These are phyloP conservation scores for Callyntrura guangdongensis DNA, from an alignment of 2,888 invertebrate species.

Conservation along the genomic window DNA sequence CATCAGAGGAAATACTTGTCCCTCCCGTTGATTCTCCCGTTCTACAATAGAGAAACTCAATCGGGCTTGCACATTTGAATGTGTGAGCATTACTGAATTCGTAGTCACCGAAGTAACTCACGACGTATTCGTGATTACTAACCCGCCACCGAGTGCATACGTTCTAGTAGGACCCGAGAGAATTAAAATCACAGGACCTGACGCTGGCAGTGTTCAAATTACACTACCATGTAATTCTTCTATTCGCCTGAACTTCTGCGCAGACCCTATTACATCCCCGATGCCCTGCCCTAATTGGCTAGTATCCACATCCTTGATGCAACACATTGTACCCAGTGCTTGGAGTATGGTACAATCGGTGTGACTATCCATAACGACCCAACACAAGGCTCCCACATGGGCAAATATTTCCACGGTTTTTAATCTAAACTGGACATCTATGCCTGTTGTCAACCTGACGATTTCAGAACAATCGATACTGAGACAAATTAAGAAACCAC, in stretches of 20 bases:
- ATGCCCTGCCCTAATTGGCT: slow-evolving; percentile 57
- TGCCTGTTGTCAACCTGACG: slow-evolving; percentile 27
- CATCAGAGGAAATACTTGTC: slow-evolving; percentile 20
- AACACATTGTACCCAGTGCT: slow-evolving; percentile 52
- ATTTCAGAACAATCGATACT: slow-evolving; percentile 4
- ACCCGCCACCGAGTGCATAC: not conserved
- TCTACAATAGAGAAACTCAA: slow-evolving; percentile 51
- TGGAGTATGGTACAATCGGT: slow-evolving; percentile 14
- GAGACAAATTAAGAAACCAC: slow-evolving; percentile 17
- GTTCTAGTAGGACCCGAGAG: not conserved
- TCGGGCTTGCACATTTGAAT: slow-evolving; percentile 54
- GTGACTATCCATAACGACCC: slow-evolving; percentile 32
- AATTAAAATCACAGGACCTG: not conserved
- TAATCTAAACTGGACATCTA: slow-evolving; percentile 57
- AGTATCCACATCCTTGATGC: not conserved
- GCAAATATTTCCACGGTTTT: slow-evolving; percentile 56
- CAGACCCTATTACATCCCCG: slow-evolving; percentile 19
- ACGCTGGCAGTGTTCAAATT: slow-evolving; percentile 15
- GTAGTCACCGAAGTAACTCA: slow-evolving; percentile 45
- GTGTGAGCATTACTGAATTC: not conserved
- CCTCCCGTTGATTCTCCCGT: not conserved
- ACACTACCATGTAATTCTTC: not conserved
- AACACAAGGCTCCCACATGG: slow-evolving; percentile 47
- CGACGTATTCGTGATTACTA: not conserved
- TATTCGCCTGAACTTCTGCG: not conserved